Evolutionary conservation across 2,888 invertebrate genomes (phyloP).

Genomic region (Sesamia inferens): DNA sequence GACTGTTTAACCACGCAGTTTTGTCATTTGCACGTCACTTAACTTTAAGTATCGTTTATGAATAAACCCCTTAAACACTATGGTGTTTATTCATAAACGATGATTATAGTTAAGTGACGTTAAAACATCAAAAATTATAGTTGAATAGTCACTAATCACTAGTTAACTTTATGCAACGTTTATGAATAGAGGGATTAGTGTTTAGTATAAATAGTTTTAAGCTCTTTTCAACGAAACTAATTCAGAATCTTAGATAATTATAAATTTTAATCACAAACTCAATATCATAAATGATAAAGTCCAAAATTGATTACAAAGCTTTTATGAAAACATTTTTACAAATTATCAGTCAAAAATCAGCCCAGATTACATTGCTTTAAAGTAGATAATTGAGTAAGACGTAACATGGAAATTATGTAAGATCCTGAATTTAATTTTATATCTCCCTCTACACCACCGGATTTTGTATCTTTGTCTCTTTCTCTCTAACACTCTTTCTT

Average conservation of each 20-base stretch:
- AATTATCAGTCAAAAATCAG: too few species aligned
- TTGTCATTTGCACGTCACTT: too few species aligned
- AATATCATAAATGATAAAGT: background rate
- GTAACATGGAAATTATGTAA: background rate
- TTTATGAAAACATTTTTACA: too few species aligned
- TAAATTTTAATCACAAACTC: background rate
- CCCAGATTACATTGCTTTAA: background rate
- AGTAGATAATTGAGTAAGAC: background rate
- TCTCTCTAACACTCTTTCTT: constrained; percentile 60
- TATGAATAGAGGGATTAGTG: background rate
- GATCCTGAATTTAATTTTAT: constrained; percentile 5
- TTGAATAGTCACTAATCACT: too few species aligned
- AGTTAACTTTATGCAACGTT: too few species aligned
- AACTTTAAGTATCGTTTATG: too few species aligned
- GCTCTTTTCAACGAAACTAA: background rate
- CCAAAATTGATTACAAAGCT: background rate
- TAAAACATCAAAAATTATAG: too few species aligned
- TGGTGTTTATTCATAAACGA: too few species aligned
- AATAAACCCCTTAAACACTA: too few species aligned
- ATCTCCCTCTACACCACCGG: constrained; percentile 7
- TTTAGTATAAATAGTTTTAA: background rate
- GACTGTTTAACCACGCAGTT: too few species aligned
- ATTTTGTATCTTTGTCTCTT: constrained; percentile 31
- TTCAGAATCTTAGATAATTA: constrained; percentile 1
- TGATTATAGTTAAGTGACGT: too few species aligned